Evolutionary conservation across 1,140 invertebrate genomes (phyloP).

Genomic region (Drosophila nasuta): DNA sequence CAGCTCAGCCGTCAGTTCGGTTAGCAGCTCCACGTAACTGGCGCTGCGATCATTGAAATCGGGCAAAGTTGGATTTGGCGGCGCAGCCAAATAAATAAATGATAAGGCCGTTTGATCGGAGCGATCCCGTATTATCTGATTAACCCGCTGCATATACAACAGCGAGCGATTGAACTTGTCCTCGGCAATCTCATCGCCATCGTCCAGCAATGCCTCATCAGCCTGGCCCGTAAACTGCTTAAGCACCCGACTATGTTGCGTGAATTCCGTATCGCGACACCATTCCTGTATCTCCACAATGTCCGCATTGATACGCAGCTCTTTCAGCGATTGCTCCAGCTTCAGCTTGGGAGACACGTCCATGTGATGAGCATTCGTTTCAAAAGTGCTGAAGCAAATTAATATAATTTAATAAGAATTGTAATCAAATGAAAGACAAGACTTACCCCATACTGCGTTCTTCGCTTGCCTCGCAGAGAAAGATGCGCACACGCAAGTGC

Average conservation of each 20-base stretch:
- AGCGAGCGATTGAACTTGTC: conserved; percentile 80
- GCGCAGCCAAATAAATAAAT: conserved; percentile 93
- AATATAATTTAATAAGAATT: background rate
- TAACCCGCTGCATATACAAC: conserved; percentile 87
- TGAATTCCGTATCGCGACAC: conserved; percentile 76
- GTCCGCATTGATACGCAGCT: conserved; percentile 88
- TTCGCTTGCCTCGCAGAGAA: conserved; percentile 89
- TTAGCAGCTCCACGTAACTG: conserved; percentile 90
- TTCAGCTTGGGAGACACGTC: conserved; percentile 86
- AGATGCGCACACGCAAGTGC: conserved; percentile 92
- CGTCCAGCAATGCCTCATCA: conserved; percentile 56
- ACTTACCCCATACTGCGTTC: conserved; percentile 54
- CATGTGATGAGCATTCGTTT: conserved; percentile 80
- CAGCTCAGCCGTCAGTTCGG: conserved; percentile 92
- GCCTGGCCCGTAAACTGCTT: conserved; percentile 78
- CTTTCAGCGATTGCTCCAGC: conserved; percentile 87
- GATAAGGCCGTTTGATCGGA: conserved; percentile 91
- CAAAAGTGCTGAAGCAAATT: conserved; percentile 72
- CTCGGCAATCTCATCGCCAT: conserved; percentile 70
- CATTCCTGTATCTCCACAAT: conserved; percentile 86
- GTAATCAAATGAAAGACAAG: too few species aligned
- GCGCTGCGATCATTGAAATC: conserved; percentile 86
- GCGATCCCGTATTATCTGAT: conserved; percentile 90
- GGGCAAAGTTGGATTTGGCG: conserved; percentile 87
- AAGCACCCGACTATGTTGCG: conserved; percentile 62